Evolutionary conservation across 2,797 vertebrate species (phyloP), one percentile per base, ranked within the genome.

Genomic region (Acipenser ruthenus): DNA sequence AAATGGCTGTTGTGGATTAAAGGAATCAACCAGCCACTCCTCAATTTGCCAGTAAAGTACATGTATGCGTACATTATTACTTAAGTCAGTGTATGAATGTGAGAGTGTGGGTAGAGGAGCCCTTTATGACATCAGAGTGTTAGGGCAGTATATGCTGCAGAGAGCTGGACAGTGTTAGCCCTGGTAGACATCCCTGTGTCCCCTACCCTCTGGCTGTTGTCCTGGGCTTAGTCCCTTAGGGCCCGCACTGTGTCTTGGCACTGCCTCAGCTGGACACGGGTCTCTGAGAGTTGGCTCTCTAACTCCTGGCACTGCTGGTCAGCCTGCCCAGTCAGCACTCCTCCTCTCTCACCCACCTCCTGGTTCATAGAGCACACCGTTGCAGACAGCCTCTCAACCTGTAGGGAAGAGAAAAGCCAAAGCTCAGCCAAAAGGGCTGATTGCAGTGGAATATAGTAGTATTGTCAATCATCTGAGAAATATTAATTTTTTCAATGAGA

Each of bases 361-460:
- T 50, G 15, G 65, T 60, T 69, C 56, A 67, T 66, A 52, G 65
- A 74, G 53, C 50, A 75, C 48, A 70, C 53, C 55, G 71, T 56
- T 11, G 59, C 71, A n/a, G 51, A 52, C 69, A 76, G 70, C 55
- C 73, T 65, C 69, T 76, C 74, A 68, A 80, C 71, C 80, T 79
- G 58, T 50, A 72, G 63, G 61, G 70, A 4, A 65, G 49, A 47
- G 18, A 49, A 55, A 62, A 37, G 37, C 37, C 37, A 63, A 10
- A 8, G 49, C 7, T 11, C 47, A 58, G 2, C 6, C 12, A 37
- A 37, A 37, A 37, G 4, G 37, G 37, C 37, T 37, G 4, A 37
- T 37, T 4, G 37, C 37, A 37, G 37, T 37, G 37, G 37, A 37
- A 37, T 37, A 0, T 37, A 37, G 3, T 37, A 37, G 37, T 37